These are phyloP conservation scores for Orchesella flavescens DNA, from an alignment of 2,888 invertebrate genomes.

Conservation along the genomic window DNA sequence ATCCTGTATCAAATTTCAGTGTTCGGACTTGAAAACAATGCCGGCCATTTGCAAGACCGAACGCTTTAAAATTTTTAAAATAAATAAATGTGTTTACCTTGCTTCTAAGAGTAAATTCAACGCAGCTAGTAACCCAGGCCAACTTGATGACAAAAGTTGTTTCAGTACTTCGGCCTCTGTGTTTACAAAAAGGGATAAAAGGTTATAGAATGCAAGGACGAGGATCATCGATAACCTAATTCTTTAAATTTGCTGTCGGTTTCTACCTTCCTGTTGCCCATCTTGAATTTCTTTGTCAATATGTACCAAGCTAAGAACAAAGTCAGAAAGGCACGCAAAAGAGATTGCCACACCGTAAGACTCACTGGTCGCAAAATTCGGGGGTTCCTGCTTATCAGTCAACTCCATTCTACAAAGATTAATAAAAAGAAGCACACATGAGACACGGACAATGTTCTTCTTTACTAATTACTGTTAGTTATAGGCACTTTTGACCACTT, in stretches of 20 bases:
- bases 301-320: slow-evolving; percentile 86
- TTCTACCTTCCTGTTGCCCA: slow-evolving; percentile 73
- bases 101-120: slow-evolving; percentile 94
- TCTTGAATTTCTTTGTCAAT: slow-evolving; percentile 80
- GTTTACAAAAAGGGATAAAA: background rate
- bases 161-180: slow-evolving; percentile 68
- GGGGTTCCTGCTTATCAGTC: slow-evolving; percentile 95
- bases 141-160: slow-evolving; percentile 92
- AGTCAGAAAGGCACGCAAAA: slow-evolving; percentile 93
- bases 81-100: slow-evolving; percentile 76
- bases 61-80: slow-evolving; percentile 18
- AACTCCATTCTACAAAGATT: slow-evolving; percentile 86
- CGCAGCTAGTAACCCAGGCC: slow-evolving; percentile 95
- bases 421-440: background rate
- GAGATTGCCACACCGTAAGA: slow-evolving; percentile 98
- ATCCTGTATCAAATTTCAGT: too few relatives aligned
- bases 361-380: slow-evolving; percentile 85
- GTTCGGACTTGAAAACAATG: too few relatives aligned
- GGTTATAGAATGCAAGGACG: slow-evolving; percentile 10
- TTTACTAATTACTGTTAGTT: too few relatives aligned
- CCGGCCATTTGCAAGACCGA: too few relatives aligned
- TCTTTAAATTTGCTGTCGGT: too few relatives aligned
- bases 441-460: background rate
- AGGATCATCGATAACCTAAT: background rate
- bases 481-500: slow-evolving; percentile 75